These are phyloP conservation scores for Tigriopus californicus DNA, from an alignment of 2,888 invertebrate genomes.

Conservation along the genomic window DNA sequence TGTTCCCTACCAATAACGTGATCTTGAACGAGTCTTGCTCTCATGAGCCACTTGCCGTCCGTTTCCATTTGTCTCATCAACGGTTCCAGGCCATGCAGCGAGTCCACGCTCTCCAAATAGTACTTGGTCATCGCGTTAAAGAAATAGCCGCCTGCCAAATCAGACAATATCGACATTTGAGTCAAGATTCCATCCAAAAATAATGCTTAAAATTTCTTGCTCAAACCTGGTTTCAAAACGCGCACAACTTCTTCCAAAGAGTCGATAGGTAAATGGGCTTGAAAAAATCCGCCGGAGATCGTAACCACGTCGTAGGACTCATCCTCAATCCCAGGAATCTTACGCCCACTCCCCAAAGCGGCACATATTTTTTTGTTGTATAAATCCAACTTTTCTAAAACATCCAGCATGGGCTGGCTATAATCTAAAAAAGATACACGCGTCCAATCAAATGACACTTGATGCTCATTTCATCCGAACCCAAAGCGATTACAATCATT, in stretches of 20 bases:
- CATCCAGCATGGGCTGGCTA: not conserved
- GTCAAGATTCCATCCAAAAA: too few relatives aligned
- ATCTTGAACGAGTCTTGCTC: too few relatives aligned
- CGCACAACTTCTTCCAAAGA: not conserved
- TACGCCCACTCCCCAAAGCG: not conserved
- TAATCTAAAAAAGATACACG: not conserved
- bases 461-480: not conserved
- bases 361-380: not conserved
- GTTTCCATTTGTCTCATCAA: not conserved
- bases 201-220: too few relatives aligned
- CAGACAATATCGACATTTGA: too few relatives aligned
- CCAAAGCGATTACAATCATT: not conserved
- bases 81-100: not conserved
- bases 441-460: too few relatives aligned
- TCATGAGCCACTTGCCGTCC: not conserved
- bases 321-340: not conserved
- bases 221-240: not conserved
- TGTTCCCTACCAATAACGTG: too few relatives aligned
- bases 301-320: not conserved
- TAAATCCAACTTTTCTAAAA: not conserved
- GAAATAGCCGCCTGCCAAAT: not conserved
- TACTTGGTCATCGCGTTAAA: not conserved
- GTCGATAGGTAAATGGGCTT: not conserved
- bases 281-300: not conserved
- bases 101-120: not conserved